These are phyloP conservation scores for Meandrusa payeni DNA, from an alignment of 2,888 invertebrate species.

Conservation along the genomic window DNA sequence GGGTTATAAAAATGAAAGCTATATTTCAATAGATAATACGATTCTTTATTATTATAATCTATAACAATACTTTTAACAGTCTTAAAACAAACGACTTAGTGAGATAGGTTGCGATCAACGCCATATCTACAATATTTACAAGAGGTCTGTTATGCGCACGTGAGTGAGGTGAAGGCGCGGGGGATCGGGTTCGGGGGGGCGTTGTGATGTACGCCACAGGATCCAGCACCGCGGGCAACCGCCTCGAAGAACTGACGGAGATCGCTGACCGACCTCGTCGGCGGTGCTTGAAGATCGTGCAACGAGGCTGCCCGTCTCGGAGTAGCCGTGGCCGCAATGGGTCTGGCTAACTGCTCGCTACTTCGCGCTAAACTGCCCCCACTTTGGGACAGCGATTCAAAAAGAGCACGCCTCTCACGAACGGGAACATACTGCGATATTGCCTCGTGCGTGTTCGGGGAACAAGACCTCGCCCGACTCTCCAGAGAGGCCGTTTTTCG, in stretches of 20 bases:
- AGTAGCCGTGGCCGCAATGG: slow-evolving; percentile 56
- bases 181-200: slow-evolving; percentile 58
- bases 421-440: slow-evolving; percentile 85
- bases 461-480: slow-evolving; percentile 68
- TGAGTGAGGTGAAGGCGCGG: slow-evolving; percentile 64
- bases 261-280: slow-evolving; percentile 82
- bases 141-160: slow-evolving; percentile 54
- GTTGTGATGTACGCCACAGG: slow-evolving; percentile 52
- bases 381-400: slow-evolving; percentile 84
- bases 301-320: slow-evolving; percentile 84
- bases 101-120: slow-evolving; percentile 64
- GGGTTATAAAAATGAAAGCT: slow-evolving; percentile 36
- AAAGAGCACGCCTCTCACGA: slow-evolving; percentile 84
- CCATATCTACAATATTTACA: slow-evolving; percentile 73
- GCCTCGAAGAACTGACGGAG: slow-evolving; percentile 87
- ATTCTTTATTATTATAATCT: slow-evolving; percentile 72
- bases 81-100: slow-evolving; percentile 78
- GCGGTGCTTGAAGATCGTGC: slow-evolving; percentile 82
- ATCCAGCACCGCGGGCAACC: slow-evolving; percentile 67
- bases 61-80: slow-evolving; percentile 80
- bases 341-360: slow-evolving; percentile 80
- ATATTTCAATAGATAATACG: slow-evolving; percentile 45
- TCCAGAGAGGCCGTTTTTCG: slow-evolving; percentile 67
- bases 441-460: slow-evolving; percentile 69
- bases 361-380: slow-evolving; percentile 83